phyloP scores from a whole-genome alignment of 2,797 vertebrate species.

The Tachyglossus aculeatus region DNA sequence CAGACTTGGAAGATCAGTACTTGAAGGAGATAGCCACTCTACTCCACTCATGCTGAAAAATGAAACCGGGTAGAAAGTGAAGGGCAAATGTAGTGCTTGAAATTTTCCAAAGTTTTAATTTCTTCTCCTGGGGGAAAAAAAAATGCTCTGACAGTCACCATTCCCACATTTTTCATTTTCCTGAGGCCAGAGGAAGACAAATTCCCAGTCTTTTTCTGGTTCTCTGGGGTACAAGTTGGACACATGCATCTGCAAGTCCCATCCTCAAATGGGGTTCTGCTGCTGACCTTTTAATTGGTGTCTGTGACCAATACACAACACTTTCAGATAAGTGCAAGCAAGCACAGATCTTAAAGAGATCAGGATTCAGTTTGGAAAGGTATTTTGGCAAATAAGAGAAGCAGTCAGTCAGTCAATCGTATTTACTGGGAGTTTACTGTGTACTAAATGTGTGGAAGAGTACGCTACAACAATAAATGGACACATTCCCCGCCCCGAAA shows the following conservation, averaged over 20 bases:
- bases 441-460: no score
- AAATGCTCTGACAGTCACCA: no score
- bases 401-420: no score
- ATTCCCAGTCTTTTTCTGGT: no score
- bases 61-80: background rate
- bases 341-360: slow-evolving; percentile 33
- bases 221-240: no score
- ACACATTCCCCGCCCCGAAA: no score
- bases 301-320: background rate
- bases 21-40: background rate
- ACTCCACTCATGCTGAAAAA: background rate
- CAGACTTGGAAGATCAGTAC: background rate
- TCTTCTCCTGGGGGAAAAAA: background rate
- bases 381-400: slow-evolving; percentile 33
- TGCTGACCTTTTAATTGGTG: background rate
- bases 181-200: no score
- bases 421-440: no score
- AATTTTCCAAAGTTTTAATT: background rate
- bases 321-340: slow-evolving; percentile 18
- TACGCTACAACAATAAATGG: no score
- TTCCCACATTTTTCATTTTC: no score
- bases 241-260: background rate
- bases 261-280: background rate
- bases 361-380: slow-evolving; percentile 37
- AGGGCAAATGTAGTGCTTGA: background rate